Conservation (phyloP, 2,888 invertebrate species). For the Patella pellucida region DNA sequence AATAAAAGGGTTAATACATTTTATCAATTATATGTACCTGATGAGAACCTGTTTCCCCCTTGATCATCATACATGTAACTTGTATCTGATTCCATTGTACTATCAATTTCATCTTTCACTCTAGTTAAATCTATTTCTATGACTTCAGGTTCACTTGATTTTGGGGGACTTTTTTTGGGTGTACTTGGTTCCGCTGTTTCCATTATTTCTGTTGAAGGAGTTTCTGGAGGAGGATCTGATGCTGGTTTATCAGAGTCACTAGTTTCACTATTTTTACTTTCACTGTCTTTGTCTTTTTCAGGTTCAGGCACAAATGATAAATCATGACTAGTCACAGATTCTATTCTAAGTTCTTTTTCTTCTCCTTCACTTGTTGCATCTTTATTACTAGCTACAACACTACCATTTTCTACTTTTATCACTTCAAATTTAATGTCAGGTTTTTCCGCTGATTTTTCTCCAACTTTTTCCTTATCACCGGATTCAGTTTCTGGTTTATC, state of each 20-base stretch:
- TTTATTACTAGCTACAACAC: conserved; percentile 10
- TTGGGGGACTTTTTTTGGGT: background rate
- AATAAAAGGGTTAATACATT: too few relatives aligned
- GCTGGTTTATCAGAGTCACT: background rate
- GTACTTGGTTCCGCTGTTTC: background rate
- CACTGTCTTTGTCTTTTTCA: background rate
- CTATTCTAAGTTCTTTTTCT: background rate
- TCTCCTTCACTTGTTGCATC: conserved; percentile 1
- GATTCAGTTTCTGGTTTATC: conserved; percentile 3
- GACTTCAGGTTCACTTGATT: background rate
- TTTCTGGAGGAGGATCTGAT: background rate
- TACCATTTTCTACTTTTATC: conserved; percentile 9
- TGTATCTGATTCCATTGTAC: background rate
- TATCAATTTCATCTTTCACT: background rate
- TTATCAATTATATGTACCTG: too few relatives aligned
- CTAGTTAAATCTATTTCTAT: conserved; percentile 1
- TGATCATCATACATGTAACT: background rate
- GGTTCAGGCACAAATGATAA: background rate
- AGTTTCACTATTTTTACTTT: background rate
- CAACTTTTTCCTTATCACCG: background rate
- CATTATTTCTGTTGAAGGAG: background rate
- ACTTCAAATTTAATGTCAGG: conserved; percentile 11
- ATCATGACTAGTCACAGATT: conserved; percentile 10
- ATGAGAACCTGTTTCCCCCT: too few relatives aligned
- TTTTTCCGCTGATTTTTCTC: background rate